phyloP scores from a whole-genome alignment of 92 coral and sea anemone genomes.

The Siderastrea radians region DNA sequence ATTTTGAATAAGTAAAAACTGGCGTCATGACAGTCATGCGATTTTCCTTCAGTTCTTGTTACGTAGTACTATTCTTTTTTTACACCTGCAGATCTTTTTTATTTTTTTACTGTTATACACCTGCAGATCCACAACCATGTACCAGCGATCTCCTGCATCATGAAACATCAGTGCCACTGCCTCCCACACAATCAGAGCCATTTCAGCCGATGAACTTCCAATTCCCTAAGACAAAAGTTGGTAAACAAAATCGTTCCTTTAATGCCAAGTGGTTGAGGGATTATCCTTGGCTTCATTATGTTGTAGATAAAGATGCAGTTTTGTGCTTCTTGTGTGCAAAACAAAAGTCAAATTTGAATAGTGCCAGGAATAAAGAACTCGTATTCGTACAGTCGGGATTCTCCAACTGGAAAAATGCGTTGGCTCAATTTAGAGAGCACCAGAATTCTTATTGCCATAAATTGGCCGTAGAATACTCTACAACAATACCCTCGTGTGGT shows the following conservation, averaged over 20 bases:
- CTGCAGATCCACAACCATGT: constrained; percentile 41
- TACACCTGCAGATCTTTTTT: constrained; percentile 22
- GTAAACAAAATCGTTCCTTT: constrained; percentile 72
- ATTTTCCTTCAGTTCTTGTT: constrained; percentile 50
- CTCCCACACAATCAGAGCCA: constrained; percentile 45
- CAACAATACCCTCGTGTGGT: constrained; percentile 67
- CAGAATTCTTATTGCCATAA: constrained; percentile 70
- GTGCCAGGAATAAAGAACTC: constrained; percentile 69
- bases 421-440: constrained; percentile 68
- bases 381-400: constrained; percentile 57
- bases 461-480: constrained; percentile 64
- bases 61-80: constrained; percentile 22
- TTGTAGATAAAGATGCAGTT: constrained; percentile 73
- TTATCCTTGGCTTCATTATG: constrained; percentile 82
- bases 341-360: constrained; percentile 62
- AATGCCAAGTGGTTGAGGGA: constrained; percentile 76
- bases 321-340: constrained; percentile 67
- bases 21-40: constrained; percentile 40
- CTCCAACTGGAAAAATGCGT: constrained; percentile 76
- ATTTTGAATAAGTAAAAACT: constrained; percentile 42
- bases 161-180: constrained; percentile 36
- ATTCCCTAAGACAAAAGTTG: constrained; percentile 65
- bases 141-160: constrained; percentile 28
- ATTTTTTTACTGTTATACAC: neutral
- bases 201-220: constrained; percentile 71